These are phyloP conservation scores for Kryptolebias ocellatus DNA, from an alignment of 2,797 vertebrate genomes.

Conservation along the genomic window DNA sequence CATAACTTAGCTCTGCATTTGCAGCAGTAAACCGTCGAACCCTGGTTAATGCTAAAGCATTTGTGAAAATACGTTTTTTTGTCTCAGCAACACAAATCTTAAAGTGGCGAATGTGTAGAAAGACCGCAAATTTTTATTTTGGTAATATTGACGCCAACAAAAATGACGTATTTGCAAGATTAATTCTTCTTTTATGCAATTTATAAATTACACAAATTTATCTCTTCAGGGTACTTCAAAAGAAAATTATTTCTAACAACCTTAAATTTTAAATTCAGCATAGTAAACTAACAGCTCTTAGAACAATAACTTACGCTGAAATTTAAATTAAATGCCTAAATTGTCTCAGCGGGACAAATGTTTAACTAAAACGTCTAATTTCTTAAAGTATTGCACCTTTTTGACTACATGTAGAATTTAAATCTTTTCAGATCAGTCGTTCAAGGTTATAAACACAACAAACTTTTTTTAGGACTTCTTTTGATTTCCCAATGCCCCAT, in stretches of 20 bases:
- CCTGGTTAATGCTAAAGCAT: background rate
- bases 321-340: background rate
- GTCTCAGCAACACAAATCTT: no score
- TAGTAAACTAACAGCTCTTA: background rate
- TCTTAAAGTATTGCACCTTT: conserved; percentile 1
- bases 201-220: background rate
- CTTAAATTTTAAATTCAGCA: background rate
- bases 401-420: background rate
- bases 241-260: background rate
- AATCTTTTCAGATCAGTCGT: background rate
- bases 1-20: background rate
- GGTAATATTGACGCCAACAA: background rate
- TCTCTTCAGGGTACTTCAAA: background rate
- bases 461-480: no score
- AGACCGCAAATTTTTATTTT: no score
- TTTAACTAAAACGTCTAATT: background rate
- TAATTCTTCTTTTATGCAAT: background rate
- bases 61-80: no score
- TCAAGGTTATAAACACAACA: no score
- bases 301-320: background rate
- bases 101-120: no score
- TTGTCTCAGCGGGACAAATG: background rate
- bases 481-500: background rate
- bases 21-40: background rate
- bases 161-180: conserved; percentile 8